These are phyloP conservation scores for Temnothorax rugatulus DNA, from an alignment of 2,888 invertebrate species.

Conservation along the genomic window DNA sequence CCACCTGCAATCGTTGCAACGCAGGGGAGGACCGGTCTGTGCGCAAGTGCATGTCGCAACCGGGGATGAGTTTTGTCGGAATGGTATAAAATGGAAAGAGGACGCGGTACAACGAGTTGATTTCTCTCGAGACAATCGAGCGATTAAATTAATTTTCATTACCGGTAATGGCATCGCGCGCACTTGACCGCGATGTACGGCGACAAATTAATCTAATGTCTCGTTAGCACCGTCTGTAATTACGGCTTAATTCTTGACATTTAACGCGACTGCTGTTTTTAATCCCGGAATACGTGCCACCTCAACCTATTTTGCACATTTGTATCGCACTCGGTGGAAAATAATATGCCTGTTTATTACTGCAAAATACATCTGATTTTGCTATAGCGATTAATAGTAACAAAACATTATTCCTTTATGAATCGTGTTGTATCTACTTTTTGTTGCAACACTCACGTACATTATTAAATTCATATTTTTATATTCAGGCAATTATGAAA, in stretches of 20 bases:
- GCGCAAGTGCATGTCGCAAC: slow-evolving; percentile 30
- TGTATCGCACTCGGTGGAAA: background rate
- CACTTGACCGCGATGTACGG: slow-evolving; percentile 45
- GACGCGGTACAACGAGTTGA: slow-evolving; percentile 45
- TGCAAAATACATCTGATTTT: background rate
- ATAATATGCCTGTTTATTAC: background rate
- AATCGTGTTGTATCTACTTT: background rate
- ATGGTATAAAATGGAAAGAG: slow-evolving; percentile 8
- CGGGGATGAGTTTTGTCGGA: slow-evolving; percentile 46
- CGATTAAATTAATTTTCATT: slow-evolving; percentile 52
- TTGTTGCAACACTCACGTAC: background rate
- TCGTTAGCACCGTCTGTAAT: slow-evolving; percentile 39
- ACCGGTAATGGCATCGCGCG: slow-evolving; percentile 32
- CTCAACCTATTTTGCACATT: slow-evolving; percentile 1
- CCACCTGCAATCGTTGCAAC: slow-evolving; percentile 27
- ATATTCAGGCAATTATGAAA: background rate
- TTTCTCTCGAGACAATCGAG: slow-evolving; percentile 63
- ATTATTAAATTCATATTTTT: background rate
- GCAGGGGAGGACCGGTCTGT: background rate
- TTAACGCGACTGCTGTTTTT: slow-evolving; percentile 9
- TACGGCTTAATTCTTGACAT: slow-evolving; percentile 28
- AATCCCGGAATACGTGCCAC: slow-evolving; percentile 5
- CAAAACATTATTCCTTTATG: background rate
- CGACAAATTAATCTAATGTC: slow-evolving; percentile 41
- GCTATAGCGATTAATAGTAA: background rate